Conservation (phyloP, 2,888 invertebrate genomes). For the Hydrotaea cyrtoneurina region DNA sequence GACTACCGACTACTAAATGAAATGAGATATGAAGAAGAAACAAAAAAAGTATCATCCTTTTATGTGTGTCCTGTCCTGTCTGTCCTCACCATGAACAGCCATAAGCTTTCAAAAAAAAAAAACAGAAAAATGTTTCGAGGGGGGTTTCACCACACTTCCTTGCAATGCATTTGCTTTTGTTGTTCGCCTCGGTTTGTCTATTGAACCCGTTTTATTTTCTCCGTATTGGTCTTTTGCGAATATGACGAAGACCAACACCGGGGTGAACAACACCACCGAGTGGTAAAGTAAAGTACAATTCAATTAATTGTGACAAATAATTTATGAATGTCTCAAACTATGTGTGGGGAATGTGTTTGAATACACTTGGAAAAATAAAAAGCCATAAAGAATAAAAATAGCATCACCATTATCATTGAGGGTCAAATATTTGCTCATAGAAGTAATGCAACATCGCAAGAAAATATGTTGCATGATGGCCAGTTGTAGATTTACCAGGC, state of each 20-base stretch:
- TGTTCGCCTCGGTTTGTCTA: constrained; percentile 19
- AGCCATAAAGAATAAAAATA: too few relatives aligned
- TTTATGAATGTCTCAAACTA: constrained; percentile 75
- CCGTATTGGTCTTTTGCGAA: constrained; percentile 38
- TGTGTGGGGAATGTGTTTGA: constrained; percentile 22
- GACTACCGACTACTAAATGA: constrained; percentile 32
- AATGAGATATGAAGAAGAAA: constrained; percentile 26
- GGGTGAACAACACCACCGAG: constrained; percentile 42
- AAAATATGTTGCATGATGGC: too few relatives aligned
- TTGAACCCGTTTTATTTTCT: constrained; percentile 27
- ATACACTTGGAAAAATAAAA: neutral
- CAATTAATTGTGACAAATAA: constrained; percentile 78
- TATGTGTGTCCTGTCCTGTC: constrained; percentile 50
- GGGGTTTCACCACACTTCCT: constrained; percentile 45
- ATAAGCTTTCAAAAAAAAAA: constrained; percentile 49
- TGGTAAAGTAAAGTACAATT: constrained; percentile 74
- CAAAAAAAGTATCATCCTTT: constrained; percentile 56
- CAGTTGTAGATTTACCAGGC: too few relatives aligned
- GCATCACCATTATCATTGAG: too few relatives aligned
- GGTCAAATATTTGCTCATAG: too few relatives aligned
- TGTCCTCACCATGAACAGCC: constrained; percentile 7
- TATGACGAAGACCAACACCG: constrained; percentile 1
- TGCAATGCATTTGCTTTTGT: constrained; percentile 23
- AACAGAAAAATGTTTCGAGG: constrained; percentile 20
- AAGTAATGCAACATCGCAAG: too few relatives aligned